phyloP scores from a whole-genome alignment of 2,888 invertebrate genomes.

The Calephelis perditalis region DNA sequence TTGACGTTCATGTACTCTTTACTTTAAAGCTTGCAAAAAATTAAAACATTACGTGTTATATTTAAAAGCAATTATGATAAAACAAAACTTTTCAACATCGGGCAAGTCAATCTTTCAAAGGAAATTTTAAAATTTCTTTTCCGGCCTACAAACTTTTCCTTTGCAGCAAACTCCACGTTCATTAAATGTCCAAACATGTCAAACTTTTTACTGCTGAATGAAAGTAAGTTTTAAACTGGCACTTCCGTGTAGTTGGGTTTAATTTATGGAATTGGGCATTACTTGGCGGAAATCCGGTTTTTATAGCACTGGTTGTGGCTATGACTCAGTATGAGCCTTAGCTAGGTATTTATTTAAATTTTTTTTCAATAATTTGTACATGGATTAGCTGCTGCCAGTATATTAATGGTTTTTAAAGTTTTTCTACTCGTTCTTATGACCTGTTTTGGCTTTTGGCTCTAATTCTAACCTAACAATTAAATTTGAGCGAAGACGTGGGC shows the following conservation, averaged over 20 bases:
- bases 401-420: too few relatives aligned
- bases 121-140: conserved; percentile 11
- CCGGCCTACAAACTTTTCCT: conserved; percentile 11
- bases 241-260: conserved; percentile 11
- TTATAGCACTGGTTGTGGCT: background rate
- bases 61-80: conserved; percentile 9
- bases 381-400: too few relatives aligned
- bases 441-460: too few relatives aligned
- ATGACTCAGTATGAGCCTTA: background rate
- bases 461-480: too few relatives aligned
- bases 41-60: background rate
- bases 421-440: too few relatives aligned
- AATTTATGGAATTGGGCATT: conserved; percentile 10
- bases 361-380: too few relatives aligned
- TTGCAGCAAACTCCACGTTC: conserved; percentile 11
- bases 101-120: conserved; percentile 9
- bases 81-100: conserved; percentile 1
- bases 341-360: too few relatives aligned
- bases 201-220: conserved; percentile 12
- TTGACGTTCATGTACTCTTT: background rate
- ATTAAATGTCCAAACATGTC: conserved; percentile 14
- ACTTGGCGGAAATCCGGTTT: background rate
- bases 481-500: too few relatives aligned
- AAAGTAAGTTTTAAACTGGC: conserved; percentile 11
- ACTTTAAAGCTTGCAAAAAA: background rate